Evolutionary conservation across 2,888 invertebrate genomes (phyloP).

Genomic region (Zygogramma bicolorata): DNA sequence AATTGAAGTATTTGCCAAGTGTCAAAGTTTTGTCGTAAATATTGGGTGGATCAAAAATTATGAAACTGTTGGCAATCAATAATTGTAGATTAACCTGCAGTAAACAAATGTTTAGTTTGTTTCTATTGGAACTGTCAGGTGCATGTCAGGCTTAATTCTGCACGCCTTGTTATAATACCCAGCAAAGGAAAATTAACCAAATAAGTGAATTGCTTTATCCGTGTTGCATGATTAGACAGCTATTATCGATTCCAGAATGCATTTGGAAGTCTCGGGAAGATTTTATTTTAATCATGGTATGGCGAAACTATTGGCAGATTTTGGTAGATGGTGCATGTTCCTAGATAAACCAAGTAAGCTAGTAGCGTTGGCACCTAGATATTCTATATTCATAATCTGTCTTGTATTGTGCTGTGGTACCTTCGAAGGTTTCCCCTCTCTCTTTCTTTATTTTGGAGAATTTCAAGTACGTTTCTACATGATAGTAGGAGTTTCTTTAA

Average conservation of each 20-base stretch:
- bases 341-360: no score
- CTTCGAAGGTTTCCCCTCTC: no score
- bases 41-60: neutral
- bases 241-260: neutral
- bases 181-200: neutral
- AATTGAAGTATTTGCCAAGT: conserved; percentile 41
- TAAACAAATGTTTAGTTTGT: neutral
- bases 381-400: no score
- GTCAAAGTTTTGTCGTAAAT: conserved; percentile 28
- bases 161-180: neutral
- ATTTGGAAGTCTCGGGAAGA: neutral
- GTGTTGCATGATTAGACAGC: neutral
- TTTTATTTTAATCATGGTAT: no score
- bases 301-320: no score
- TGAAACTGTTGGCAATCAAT: neutral
- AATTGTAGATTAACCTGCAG: neutral
- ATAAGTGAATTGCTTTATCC: neutral
- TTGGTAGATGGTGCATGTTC: no score
- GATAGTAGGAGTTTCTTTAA: no score
- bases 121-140: neutral
- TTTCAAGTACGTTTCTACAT: no score
- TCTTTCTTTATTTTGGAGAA: no score
- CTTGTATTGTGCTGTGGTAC: no score
- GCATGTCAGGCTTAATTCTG: neutral
- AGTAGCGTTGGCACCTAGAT: no score